Conservation (phyloP, 2,888 invertebrate species). For the Idaea aversata region DNA sequence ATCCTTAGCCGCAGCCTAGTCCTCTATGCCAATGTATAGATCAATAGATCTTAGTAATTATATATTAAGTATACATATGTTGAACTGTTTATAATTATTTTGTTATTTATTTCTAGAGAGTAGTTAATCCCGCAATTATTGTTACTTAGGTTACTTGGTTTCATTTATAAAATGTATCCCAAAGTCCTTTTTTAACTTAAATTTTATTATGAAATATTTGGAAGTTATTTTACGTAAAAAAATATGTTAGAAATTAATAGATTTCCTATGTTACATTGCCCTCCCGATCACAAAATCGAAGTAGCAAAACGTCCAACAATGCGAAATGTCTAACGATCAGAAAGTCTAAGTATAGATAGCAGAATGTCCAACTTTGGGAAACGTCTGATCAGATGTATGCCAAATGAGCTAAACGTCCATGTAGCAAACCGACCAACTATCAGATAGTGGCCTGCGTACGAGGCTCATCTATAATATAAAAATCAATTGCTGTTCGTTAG, state of each 20-base stretch:
- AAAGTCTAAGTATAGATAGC: no score
- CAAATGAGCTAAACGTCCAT: no score
- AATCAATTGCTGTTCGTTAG: no score
- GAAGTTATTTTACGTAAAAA: neutral
- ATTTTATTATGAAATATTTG: neutral
- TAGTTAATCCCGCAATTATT: constrained; percentile 10
- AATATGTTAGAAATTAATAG: neutral
- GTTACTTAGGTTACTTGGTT: constrained; percentile 9
- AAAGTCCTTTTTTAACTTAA: neutral
- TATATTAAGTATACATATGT: constrained; percentile 39
- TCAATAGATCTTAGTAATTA: constrained; percentile 14
- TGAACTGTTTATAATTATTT: constrained; percentile 10
- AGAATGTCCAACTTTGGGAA: no score
- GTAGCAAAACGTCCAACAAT: no score
- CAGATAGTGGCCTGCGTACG: no score
- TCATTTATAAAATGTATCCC: neutral
- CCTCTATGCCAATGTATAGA: constrained; percentile 28
- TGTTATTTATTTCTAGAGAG: constrained; percentile 12
- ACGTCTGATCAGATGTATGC: no score
- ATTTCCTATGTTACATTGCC: no score
- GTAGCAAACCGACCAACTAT: no score
- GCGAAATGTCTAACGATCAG: no score
- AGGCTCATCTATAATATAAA: no score
- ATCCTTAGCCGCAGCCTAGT: constrained; percentile 12
- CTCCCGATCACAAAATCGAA: no score